phyloP scores from a whole-genome alignment of 2,797 vertebrate species.

The Squalus acanthias region DNA sequence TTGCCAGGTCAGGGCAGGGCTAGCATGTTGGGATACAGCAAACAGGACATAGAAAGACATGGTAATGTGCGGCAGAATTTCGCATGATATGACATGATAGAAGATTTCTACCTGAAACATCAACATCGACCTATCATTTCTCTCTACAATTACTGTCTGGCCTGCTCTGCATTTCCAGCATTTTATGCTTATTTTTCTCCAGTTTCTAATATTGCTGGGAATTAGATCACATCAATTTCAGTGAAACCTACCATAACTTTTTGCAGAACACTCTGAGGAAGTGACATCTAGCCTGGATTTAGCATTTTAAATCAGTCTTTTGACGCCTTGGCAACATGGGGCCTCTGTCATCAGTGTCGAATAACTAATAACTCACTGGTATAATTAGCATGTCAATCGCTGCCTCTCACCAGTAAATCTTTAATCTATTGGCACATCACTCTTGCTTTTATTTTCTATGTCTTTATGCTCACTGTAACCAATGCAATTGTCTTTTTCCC shows the following conservation, averaged over 20 bases:
- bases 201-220: background rate
- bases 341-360: background rate
- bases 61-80: too few relatives aligned
- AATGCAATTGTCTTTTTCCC: background rate
- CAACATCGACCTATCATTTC: background rate
- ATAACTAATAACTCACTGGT: background rate
- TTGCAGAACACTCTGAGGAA: background rate
- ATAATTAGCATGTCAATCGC: background rate
- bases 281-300: background rate
- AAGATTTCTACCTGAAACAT: background rate
- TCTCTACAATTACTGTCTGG: background rate
- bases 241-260: background rate
- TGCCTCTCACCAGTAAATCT: background rate
- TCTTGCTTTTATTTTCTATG: background rate
- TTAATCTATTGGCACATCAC: background rate
- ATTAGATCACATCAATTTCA: background rate
- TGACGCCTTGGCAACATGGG: background rate
- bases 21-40: too few relatives aligned
- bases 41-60: too few relatives aligned
- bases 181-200: background rate
- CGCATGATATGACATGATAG: too few relatives aligned
- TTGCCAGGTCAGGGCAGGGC: too few relatives aligned
- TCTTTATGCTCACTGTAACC: background rate
- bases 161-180: background rate
- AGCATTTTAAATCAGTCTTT: background rate